Evolutionary conservation across 2,888 invertebrate genomes (phyloP).

Genomic region (Sminthurinus aureus): DNA sequence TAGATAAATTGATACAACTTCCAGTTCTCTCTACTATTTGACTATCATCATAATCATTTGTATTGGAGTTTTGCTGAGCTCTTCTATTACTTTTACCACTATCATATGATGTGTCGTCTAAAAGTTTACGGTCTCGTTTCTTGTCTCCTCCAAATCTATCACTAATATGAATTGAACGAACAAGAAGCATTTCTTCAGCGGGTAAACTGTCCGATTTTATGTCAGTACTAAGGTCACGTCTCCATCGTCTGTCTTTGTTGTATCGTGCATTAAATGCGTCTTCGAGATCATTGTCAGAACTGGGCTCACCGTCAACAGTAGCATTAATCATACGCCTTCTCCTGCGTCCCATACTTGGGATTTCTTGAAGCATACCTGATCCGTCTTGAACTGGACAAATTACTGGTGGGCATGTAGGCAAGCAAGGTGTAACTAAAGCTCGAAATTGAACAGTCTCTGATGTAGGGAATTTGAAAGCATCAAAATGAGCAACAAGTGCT

Average conservation of each 20-base stretch:
- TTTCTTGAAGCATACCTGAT: slow-evolving; percentile 81
- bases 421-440: slow-evolving; percentile 92
- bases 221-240: slow-evolving; percentile 55
- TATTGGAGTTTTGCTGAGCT: slow-evolving; percentile 12
- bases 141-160: slow-evolving; percentile 89
- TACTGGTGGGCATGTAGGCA: slow-evolving; percentile 91
- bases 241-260: slow-evolving; percentile 47
- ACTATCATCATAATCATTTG: slow-evolving; percentile 56
- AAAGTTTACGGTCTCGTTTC: slow-evolving; percentile 61
- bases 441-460: slow-evolving; percentile 95
- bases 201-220: slow-evolving; percentile 50
- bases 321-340: slow-evolving; percentile 70
- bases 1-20: slow-evolving; percentile 78
- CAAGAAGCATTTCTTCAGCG: slow-evolving; percentile 81
- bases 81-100: slow-evolving; percentile 20
- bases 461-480: slow-evolving; percentile 95
- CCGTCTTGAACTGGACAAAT: slow-evolving; percentile 86
- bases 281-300: slow-evolving; percentile 55
- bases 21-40: slow-evolving; percentile 63
- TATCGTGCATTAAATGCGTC: slow-evolving; percentile 45
- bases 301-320: slow-evolving; percentile 47
- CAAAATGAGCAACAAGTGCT: slow-evolving; percentile 83
- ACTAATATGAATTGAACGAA: slow-evolving; percentile 90
- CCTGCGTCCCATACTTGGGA: slow-evolving; percentile 83
- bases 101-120: slow-evolving; percentile 45